These are phyloP conservation scores for Anoplolepis gracilipes DNA, from an alignment of 1,140 invertebrate species.

Conservation along the genomic window DNA sequence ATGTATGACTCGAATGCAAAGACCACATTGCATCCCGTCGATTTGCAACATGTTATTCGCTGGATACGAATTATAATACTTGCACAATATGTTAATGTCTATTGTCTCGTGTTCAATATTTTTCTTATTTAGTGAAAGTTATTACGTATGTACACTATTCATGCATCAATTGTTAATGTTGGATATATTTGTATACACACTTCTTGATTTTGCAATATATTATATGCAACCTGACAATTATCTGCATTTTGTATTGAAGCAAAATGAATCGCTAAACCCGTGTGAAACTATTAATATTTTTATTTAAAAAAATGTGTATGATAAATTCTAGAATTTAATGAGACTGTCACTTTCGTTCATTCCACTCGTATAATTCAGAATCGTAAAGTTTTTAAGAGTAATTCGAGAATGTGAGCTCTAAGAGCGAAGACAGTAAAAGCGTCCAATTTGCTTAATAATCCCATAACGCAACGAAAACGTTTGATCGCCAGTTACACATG, in stretches of 20 bases:
- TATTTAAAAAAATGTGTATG: background rate
- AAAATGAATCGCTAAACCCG: background rate
- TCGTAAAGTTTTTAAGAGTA: background rate
- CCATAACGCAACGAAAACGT: background rate
- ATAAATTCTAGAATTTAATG: background rate
- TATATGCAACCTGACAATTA: background rate
- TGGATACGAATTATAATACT: slow-evolving; percentile 5
- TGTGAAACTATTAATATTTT: background rate
- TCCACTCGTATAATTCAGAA: background rate
- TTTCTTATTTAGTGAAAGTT: slow-evolving; percentile 50
- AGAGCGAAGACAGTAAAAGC: background rate
- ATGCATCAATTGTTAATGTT: background rate
- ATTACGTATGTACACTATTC: slow-evolving; percentile 3
- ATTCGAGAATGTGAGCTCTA: background rate
- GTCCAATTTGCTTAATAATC: slow-evolving; percentile 22
- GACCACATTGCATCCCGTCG: too few species aligned
- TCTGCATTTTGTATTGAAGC: background rate
- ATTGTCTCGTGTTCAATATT: slow-evolving; percentile 35
- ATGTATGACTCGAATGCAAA: background rate
- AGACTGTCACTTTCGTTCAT: background rate
- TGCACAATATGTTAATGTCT: slow-evolving; percentile 17
- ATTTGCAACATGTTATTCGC: slow-evolving; percentile 34
- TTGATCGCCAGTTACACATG: background rate
- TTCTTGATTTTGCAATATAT: background rate
- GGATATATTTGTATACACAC: background rate